Evolutionary conservation across 2,888 invertebrate genomes (phyloP).

Genomic region (Actias luna): DNA sequence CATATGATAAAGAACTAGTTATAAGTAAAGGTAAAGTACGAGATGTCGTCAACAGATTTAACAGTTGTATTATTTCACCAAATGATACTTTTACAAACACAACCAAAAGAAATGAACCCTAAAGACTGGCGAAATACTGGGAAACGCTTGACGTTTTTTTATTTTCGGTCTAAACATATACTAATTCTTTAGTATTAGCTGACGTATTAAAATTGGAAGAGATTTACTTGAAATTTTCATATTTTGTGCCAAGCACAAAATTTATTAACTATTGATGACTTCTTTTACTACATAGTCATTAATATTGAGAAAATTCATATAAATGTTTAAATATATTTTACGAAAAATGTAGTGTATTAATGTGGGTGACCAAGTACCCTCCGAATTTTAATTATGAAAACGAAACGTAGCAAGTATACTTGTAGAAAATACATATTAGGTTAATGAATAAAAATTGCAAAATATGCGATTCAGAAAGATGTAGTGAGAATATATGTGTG

Average conservation of each 20-base stretch:
- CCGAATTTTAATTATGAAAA: conserved; percentile 61
- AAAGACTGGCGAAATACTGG: conserved; percentile 47
- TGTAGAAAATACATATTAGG: conserved; percentile 34
- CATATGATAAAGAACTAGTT: conserved; percentile 70
- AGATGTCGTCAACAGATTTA: conserved; percentile 74
- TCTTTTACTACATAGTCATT: conserved; percentile 40
- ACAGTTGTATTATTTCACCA: conserved; percentile 50
- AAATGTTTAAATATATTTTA: conserved; percentile 25
- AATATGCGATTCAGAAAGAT: conserved; percentile 59
- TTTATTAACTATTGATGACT: conserved; percentile 22
- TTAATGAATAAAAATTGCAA: conserved; percentile 29
- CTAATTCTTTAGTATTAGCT: conserved; percentile 34
- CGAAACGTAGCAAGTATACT: conserved; percentile 36
- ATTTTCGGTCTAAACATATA: conserved; percentile 41
- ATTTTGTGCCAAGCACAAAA: conserved; percentile 59
- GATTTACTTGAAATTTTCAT: conserved; percentile 15
- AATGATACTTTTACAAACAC: conserved; percentile 35
- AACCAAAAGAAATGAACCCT: conserved; percentile 47
- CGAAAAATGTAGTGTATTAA: conserved; percentile 29
- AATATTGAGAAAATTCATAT: conserved; percentile 30
- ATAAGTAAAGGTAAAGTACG: conserved; percentile 76
- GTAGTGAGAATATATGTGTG: conserved; percentile 67
- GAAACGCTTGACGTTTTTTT: conserved; percentile 27
- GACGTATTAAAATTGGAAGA: conserved; percentile 18
- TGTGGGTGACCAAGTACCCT: conserved; percentile 60